Conservation (phyloP, 1,140 invertebrate genomes). For the Aplysia californica region DNA sequence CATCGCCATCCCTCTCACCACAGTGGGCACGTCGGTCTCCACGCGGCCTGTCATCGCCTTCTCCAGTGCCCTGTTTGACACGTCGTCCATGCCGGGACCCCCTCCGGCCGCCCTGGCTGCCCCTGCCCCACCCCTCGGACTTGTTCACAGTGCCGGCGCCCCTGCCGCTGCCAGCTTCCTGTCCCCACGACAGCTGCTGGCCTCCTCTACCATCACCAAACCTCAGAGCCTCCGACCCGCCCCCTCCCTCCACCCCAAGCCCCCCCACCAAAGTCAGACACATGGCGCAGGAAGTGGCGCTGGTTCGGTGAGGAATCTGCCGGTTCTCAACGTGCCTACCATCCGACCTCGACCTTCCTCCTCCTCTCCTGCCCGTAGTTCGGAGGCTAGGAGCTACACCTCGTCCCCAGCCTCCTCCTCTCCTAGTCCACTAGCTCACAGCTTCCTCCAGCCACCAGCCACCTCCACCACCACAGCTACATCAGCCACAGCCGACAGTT, state of each 20-base stretch:
- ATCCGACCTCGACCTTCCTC: slow-evolving; percentile 27
- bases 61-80: slow-evolving; percentile 25
- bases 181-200: not conserved
- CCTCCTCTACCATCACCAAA: not conserved
- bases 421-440: not conserved
- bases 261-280: not conserved
- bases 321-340: slow-evolving; percentile 19
- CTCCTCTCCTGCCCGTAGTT: slow-evolving; percentile 23
- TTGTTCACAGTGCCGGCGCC: not conserved
- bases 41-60: slow-evolving; percentile 1
- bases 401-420: not conserved
- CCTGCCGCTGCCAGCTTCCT: slow-evolving; percentile 2
- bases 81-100: slow-evolving; percentile 1
- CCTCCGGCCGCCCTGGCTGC: not conserved
- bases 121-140: not conserved
- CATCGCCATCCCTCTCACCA: no score
- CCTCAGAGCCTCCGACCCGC: not conserved
- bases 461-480: not conserved
- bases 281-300: no score
- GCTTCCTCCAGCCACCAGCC: slow-evolving; percentile 1
- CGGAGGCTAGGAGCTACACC: slow-evolving; percentile 12
- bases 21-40: not conserved
- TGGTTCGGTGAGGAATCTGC: not conserved
- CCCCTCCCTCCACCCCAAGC: not conserved
- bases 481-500: not conserved